Conservation (phyloP, 2,797 vertebrate species). For the Parotocinclus haroldoi region DNA sequence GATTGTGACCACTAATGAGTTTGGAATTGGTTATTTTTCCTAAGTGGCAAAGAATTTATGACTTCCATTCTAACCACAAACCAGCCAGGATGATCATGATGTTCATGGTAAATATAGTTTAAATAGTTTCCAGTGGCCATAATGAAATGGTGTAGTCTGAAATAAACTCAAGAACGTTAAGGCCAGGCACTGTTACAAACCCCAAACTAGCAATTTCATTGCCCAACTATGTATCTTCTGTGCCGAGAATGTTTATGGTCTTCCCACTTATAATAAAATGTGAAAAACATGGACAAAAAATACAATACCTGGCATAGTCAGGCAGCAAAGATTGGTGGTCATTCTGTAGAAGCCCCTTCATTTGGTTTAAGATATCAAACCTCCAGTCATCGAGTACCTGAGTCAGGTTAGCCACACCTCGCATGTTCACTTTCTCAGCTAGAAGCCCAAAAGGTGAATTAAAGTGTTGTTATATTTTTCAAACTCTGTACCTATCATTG, state of each 20-base stretch:
- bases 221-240: conserved; percentile 3
- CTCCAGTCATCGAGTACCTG: conserved; percentile 77
- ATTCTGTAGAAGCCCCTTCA: conserved; percentile 68
- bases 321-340: conserved; percentile 74
- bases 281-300: background rate
- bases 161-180: conserved; percentile 43
- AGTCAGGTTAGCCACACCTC: conserved; percentile 71
- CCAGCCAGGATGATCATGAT: conserved; percentile 48
- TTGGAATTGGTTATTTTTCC: background rate
- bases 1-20: conserved; percentile 14
- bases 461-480: background rate
- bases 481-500: too few relatives aligned
- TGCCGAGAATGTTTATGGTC: conserved; percentile 15
- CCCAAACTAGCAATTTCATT: conserved; percentile 34
- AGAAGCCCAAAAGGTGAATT: conserved; percentile 11
- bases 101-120: conserved; percentile 39
- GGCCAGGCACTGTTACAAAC: conserved; percentile 25
- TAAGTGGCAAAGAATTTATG: background rate
- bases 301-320: conserved; percentile 71
- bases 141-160: conserved; percentile 54
- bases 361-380: conserved; percentile 72
- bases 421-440: conserved; percentile 74
- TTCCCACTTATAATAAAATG: background rate
- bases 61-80: conserved; percentile 46
- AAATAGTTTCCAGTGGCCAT: conserved; percentile 33